Conservation (phyloP, 2,888 invertebrate genomes). For the Gari tellinella region DNA sequence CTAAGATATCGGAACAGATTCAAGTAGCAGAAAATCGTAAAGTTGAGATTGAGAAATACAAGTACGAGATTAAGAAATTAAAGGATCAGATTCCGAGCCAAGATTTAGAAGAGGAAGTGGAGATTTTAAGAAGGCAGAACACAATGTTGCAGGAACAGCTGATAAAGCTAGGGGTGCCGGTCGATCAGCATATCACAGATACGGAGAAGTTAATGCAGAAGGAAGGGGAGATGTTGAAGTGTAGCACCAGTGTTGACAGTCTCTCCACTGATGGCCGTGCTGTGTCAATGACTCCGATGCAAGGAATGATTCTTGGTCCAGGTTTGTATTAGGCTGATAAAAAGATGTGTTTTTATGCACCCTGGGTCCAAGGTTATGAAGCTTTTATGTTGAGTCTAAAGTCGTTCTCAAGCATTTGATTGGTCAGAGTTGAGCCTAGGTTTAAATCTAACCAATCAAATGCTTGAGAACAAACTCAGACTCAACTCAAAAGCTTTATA, state of each 20-base stretch:
- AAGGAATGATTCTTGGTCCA: slow-evolving; percentile 45
- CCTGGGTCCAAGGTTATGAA: too few relatives aligned
- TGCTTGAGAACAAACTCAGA: too few relatives aligned
- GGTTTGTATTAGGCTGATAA: slow-evolving; percentile 37
- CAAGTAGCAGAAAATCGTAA: slow-evolving; percentile 84
- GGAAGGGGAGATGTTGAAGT: slow-evolving; percentile 49
- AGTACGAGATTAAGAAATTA: slow-evolving; percentile 84
- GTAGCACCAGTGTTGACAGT: slow-evolving; percentile 78
- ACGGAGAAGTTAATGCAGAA: slow-evolving; percentile 82
- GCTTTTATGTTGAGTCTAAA: too few relatives aligned
- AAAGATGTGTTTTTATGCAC: too few relatives aligned
- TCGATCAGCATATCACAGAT: slow-evolving; percentile 84
- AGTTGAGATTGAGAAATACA: slow-evolving; percentile 85
- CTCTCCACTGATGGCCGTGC: slow-evolving; percentile 73
- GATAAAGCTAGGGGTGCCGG: slow-evolving; percentile 82
- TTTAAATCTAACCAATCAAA: too few relatives aligned
- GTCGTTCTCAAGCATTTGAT: too few relatives aligned
- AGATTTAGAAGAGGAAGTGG: slow-evolving; percentile 79
- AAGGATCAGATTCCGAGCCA: slow-evolving; percentile 77
- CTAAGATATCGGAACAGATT: slow-evolving; percentile 84
- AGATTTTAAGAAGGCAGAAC: slow-evolving; percentile 83
- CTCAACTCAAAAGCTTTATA: too few relatives aligned
- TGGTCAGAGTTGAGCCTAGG: too few relatives aligned
- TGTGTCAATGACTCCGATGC: slow-evolving; percentile 40
- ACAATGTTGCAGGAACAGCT: slow-evolving; percentile 81